phyloP scores from a whole-genome alignment of 2,888 invertebrate species.

The Drosophila prolongata region DNA sequence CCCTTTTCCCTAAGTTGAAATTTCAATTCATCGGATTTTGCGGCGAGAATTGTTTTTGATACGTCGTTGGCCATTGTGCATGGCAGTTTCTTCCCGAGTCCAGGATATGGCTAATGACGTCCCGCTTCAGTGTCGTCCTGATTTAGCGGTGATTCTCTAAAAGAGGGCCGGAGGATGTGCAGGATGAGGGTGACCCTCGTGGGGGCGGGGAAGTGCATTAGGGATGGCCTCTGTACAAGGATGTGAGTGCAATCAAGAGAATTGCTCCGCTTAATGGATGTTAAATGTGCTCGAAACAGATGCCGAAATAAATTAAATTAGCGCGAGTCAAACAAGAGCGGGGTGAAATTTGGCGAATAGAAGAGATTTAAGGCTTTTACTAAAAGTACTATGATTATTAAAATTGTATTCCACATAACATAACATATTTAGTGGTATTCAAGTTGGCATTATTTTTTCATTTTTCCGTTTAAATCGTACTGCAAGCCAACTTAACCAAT shows the following conservation, averaged over 20 bases:
- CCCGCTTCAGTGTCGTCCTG: slow-evolving; percentile 60
- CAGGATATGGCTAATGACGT: slow-evolving; percentile 42
- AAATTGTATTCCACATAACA: too few species aligned
- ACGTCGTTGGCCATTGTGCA: slow-evolving; percentile 58
- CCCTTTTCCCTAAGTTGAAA: slow-evolving; percentile 69
- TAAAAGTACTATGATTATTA: too few species aligned
- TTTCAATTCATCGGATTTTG: slow-evolving; percentile 79
- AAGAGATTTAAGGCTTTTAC: background rate
- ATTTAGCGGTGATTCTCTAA: slow-evolving; percentile 7
- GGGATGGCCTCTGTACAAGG: slow-evolving; percentile 24
- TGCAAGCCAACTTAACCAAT: background rate
- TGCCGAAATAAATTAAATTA: slow-evolving; percentile 81
- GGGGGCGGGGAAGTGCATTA: slow-evolving; percentile 34
- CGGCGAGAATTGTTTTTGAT: slow-evolving; percentile 75
- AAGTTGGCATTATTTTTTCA: background rate
- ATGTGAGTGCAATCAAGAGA: slow-evolving; percentile 78
- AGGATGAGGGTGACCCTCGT: slow-evolving; percentile 21
- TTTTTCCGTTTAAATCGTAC: background rate
- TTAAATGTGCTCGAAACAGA: slow-evolving; percentile 82
- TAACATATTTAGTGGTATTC: background rate
- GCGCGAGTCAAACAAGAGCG: slow-evolving; percentile 23
- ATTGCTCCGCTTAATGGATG: slow-evolving; percentile 81
- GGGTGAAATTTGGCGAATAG: background rate
- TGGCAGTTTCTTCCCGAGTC: slow-evolving; percentile 41
- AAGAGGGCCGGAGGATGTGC: slow-evolving; percentile 7